phyloP scores from a whole-genome alignment of 2,797 vertebrate species.

The Sebastes aleutianus region DNA sequence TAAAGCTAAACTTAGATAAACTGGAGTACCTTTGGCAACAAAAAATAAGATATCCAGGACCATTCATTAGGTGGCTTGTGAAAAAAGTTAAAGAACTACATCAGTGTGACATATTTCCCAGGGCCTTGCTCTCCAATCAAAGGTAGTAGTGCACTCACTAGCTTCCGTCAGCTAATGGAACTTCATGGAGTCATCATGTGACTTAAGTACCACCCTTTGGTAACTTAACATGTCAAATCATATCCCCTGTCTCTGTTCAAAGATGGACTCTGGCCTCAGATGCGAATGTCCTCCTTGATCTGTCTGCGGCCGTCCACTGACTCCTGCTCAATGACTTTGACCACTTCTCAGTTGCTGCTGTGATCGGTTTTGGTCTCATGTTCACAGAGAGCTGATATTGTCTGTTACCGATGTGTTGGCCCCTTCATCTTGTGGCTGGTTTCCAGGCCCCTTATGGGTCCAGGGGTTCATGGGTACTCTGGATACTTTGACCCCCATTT shows the following conservation, averaged over 20 bases:
- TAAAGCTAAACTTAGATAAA: background rate
- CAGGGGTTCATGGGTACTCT: background rate
- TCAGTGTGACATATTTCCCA: background rate
- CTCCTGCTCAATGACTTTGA: background rate
- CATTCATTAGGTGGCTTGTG: background rate
- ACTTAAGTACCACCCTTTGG: background rate
- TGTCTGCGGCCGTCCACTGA: background rate
- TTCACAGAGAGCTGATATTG: background rate
- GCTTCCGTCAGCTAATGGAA: background rate
- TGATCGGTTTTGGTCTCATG: background rate
- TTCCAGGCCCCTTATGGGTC: background rate
- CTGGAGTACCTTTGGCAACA: background rate
- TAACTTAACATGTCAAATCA: background rate
- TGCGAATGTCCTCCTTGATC: background rate
- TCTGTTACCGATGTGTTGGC: background rate
- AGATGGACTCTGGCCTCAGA: background rate
- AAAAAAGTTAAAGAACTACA: background rate
- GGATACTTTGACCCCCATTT: background rate
- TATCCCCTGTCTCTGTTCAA: background rate
- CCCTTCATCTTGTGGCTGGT: background rate
- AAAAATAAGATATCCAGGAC: background rate
- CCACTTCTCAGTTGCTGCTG: background rate
- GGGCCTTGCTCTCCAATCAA: constrained; percentile 38
- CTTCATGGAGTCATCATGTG: background rate
- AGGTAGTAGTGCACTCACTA: background rate